Evolutionary conservation across 2,113 vertebrate genomes (phyloP), one percentile per base, ranked within the genome.

Genomic region (Potamarius usumacintae): DNA sequence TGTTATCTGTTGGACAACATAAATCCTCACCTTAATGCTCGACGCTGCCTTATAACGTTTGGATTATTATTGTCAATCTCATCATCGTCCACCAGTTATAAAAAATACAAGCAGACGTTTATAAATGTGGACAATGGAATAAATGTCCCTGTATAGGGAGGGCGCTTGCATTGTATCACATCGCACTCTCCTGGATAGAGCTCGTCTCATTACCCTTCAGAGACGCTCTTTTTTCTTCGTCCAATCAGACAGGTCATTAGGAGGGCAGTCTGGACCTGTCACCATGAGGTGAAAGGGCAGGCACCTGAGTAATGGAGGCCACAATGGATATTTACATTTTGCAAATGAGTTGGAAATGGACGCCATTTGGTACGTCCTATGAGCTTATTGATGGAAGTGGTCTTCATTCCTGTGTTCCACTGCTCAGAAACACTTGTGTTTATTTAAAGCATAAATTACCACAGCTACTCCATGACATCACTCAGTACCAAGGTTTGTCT

Each of bases 231-330:
- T 85, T 53, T 85, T 69, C 77, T 72, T 55, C 48, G 78, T 80
- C 81, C 69, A 89, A 87, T 89, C 84, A 85, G 60, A 85, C 78
- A 57, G 82, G 83, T 89, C 85, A 89, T 91, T 90, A 91, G 86
- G 12, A 25, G 85, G 78, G 82, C 86, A 86, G 86, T 84, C 85
- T 84, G 62, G 86, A 89, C 55, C 88, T 58, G 86, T 88, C 83
- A 69, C 30, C 55, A 22, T 72, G n/a, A 58, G 86, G 88, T 85
- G 50, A 87, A 22, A 76, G 86, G 53, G 42, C 67, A 85, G 63
- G 34, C 84, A 79, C 55, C 84, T 83, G 81, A 83, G 86, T 78
- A 84, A 79, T 78, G 82, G 30, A 50, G 55, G 74, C 60, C 62
- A 84, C 30, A 34, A 77, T 84, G 6, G 48, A 67, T 76, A 83